Evolutionary conservation across 2,113 vertebrate species (phyloP).

Genomic region (Todiramphus chloris): DNA sequence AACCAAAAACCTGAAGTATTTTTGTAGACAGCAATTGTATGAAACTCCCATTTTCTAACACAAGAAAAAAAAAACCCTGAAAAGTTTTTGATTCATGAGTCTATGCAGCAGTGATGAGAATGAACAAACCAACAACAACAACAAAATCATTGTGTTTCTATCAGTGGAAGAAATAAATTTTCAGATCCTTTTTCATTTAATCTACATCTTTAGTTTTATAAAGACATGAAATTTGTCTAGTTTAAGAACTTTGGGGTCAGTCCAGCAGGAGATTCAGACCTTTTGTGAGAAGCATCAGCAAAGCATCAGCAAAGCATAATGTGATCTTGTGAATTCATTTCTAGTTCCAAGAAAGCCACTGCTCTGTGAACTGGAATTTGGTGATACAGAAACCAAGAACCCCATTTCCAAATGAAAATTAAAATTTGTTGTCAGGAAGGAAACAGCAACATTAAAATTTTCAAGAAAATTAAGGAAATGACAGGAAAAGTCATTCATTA

Average conservation of each 20-base stretch:
- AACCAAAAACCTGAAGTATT: neutral
- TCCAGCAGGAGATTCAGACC: fast-evolving
- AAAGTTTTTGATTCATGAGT: neutral
- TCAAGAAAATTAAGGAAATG: neutral
- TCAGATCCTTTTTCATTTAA: neutral
- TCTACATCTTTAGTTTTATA: neutral
- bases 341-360: neutral
- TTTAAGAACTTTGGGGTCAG: neutral
- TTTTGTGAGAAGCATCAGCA: neutral
- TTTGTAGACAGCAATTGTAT: neutral
- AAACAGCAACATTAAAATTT: fast-evolving
- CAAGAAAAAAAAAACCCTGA: neutral
- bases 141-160: neutral
- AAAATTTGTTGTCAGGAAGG: neutral
- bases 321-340: neutral
- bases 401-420: neutral
- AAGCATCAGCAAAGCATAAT: neutral
- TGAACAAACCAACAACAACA: neutral
- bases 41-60: neutral
- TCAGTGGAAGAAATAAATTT: neutral
- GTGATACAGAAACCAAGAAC: neutral
- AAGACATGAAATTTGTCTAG: neutral
- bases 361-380: neutral
- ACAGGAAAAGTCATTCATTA: neutral
- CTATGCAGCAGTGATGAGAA: neutral